A percentile compares a stretch with the other conserved stretches of the same genome.
These are phyloP conservation scores for Brachirus orientalis DNA, from an alignment of 2,113 vertebrate species.

Conservation along the genomic window DNA sequence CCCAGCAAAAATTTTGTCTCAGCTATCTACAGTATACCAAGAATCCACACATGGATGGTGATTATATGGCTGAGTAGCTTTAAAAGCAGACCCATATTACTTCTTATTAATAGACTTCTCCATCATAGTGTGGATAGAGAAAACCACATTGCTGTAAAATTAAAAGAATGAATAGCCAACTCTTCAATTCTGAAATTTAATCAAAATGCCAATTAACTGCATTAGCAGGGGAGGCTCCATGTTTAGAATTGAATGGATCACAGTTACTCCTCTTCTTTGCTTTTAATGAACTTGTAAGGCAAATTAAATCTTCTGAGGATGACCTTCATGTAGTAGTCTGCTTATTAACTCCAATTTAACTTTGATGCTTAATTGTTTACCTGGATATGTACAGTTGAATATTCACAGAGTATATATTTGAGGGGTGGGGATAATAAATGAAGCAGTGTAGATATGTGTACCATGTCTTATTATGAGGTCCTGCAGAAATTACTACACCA, in stretches of 20 bases:
- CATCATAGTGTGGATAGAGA: conserved; percentile 40
- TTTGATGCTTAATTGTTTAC: conserved; percentile 66
- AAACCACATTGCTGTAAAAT: conserved; percentile 63
- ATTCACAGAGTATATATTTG: conserved; percentile 6
- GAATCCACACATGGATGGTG: conserved; percentile 53
- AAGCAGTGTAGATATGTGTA: conserved; percentile 52
- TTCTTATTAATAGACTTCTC: conserved; percentile 73
- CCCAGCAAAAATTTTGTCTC: conserved; percentile 40
- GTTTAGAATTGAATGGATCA: conserved; percentile 72
- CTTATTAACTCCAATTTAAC: conserved; percentile 73
- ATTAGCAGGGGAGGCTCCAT: conserved; percentile 69
- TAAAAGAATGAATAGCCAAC: conserved; percentile 71
- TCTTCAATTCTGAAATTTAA: conserved; percentile 73
- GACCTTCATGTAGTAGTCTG: conserved; percentile 70
- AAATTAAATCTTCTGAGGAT: conserved; percentile 49
- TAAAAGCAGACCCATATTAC: conserved; percentile 69
- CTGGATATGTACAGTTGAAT: conserved; percentile 35
- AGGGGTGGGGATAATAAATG: conserved; percentile 24
- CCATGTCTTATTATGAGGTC: conserved; percentile 23
- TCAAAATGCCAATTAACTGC: conserved; percentile 78
- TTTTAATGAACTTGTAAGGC: conserved; percentile 60
- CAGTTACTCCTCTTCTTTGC: conserved; percentile 49
- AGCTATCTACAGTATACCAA: conserved; percentile 34
- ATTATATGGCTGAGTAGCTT: conserved; percentile 70
- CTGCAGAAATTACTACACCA: conserved; percentile 5